Conservation (phyloP, 2,797 vertebrate species). For the Cryptoblepharus egeriae region DNA sequence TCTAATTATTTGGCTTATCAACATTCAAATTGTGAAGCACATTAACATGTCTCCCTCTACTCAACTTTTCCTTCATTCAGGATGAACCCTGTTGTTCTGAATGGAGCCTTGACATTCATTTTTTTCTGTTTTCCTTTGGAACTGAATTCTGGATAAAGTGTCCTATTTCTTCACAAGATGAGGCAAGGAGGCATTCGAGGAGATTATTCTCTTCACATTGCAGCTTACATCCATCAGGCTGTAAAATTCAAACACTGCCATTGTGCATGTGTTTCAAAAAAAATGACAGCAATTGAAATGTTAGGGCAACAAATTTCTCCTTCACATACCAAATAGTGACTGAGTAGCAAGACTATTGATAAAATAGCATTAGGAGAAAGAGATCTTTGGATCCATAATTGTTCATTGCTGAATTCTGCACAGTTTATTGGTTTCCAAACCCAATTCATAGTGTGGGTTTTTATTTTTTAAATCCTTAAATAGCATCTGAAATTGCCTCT, state of each 20-base stretch:
- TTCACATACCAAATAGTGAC: not conserved
- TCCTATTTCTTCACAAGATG: not conserved
- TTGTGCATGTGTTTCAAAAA: not conserved
- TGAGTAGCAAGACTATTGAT: not conserved
- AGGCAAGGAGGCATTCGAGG: not conserved
- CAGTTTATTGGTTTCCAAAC: not conserved
- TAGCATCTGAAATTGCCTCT: not conserved
- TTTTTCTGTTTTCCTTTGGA: fast-evolving
- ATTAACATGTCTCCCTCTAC: not conserved
- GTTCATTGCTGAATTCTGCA: not conserved
- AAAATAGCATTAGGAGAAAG: not conserved
- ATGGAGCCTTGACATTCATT: fast-evolving
- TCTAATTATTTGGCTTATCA: not conserved
- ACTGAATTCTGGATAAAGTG: not conserved
- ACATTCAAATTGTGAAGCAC: not conserved
- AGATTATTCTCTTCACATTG: not conserved
- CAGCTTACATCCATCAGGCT: conserved; percentile 6
- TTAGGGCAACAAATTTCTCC: not conserved
- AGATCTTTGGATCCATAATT: not conserved
- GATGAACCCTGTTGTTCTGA: not conserved
- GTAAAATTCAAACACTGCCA: not conserved
- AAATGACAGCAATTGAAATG: not conserved
- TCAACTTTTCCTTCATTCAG: fast-evolving
- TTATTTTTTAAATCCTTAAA: not conserved
- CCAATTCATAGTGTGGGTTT: not conserved